A percentile compares a stretch with the other conserved stretches of the same genome.
phyloP scores from a whole-genome alignment of 2,797 vertebrate genomes.

The Pachyuromys duprasi region DNA sequence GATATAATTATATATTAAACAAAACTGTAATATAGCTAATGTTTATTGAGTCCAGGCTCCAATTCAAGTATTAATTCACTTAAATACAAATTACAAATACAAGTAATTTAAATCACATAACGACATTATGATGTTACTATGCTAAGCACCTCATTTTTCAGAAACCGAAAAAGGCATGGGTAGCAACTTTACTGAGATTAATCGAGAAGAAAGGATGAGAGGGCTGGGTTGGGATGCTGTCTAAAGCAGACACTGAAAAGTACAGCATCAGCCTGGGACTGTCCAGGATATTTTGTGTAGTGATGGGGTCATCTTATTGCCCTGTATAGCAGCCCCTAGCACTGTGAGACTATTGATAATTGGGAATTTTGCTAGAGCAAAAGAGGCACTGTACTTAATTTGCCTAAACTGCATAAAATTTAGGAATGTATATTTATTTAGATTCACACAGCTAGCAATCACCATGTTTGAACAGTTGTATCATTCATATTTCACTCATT shows the following conservation, averaged over 20 bases:
- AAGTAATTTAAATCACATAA: neutral
- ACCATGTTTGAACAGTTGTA: neutral
- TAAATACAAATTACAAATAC: neutral
- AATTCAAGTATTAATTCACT: neutral
- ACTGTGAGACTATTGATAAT: no score
- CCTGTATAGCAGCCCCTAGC: neutral
- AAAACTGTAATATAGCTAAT: neutral
- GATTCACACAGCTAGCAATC: neutral
- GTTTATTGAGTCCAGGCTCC: neutral
- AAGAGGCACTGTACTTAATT: no score
- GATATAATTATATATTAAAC: neutral
- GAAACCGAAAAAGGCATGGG: neutral
- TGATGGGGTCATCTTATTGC: neutral
- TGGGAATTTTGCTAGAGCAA: no score
- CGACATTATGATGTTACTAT: neutral
- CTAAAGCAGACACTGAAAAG: neutral
- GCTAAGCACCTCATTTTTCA: neutral
- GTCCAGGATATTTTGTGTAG: neutral
- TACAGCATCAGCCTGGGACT: fast-evolving
- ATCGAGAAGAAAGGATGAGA: neutral
- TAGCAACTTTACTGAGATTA: neutral
- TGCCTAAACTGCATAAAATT: neutral
- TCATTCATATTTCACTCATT: neutral
- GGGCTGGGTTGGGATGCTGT: neutral
- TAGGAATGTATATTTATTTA: neutral